Conservation (phyloP, 2,888 invertebrate species). For the Ditula angustiorana region DNA sequence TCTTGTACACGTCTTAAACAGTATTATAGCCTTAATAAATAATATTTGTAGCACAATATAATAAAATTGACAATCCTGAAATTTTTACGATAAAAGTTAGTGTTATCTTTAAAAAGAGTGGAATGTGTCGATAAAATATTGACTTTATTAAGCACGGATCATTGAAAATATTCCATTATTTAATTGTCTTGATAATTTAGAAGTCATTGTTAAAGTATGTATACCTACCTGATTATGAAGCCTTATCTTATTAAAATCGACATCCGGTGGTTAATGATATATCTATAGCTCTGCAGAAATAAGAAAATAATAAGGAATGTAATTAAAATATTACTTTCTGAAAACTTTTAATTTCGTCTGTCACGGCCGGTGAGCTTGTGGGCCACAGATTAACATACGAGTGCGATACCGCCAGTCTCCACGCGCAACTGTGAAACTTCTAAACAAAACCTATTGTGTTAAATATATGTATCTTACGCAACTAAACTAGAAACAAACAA, state of each 20-base stretch:
- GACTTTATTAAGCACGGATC: not conserved
- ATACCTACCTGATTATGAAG: not conserved
- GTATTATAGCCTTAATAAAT: not conserved
- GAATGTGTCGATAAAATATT: not conserved
- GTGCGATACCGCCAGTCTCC: constrained; percentile 48
- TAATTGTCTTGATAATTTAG: not conserved
- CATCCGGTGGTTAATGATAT: constrained; percentile 18
- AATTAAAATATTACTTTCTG: constrained; percentile 34
- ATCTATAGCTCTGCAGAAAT: constrained; percentile 16
- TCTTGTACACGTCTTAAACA: not conserved
- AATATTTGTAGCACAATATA: not conserved
- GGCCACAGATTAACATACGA: constrained; percentile 65
- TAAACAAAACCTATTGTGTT: constrained; percentile 57
- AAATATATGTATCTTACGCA: constrained; percentile 57
- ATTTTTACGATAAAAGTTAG: not conserved
- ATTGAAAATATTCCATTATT: not conserved
- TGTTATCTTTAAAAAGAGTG: not conserved
- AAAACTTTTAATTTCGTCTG: constrained; percentile 58
- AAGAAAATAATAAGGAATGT: constrained; percentile 26
- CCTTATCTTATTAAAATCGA: constrained; percentile 7
- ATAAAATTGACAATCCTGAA: not conserved
- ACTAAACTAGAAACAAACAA: constrained; percentile 36
- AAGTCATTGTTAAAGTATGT: not conserved
- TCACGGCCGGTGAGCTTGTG: constrained; percentile 64
- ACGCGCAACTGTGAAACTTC: constrained; percentile 52